Conservation (phyloP, 1,140 invertebrate genomes). For the Venturia canescens region DNA sequence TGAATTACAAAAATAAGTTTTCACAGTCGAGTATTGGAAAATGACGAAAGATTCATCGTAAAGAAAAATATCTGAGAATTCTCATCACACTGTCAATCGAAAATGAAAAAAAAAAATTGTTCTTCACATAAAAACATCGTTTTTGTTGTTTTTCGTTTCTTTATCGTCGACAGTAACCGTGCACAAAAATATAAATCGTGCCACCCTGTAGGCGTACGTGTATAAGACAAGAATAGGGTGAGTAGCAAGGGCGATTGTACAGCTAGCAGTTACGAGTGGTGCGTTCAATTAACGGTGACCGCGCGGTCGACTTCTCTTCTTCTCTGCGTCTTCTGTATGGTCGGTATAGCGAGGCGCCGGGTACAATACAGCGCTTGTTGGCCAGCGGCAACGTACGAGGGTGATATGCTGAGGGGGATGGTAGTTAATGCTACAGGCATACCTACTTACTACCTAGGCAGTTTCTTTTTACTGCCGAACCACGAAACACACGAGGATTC, state of each 20-base stretch:
- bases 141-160: too few relatives aligned
- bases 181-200: not conserved
- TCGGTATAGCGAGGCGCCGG: slow-evolving; percentile 30
- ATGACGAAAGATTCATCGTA: too few relatives aligned
- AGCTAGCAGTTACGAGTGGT: slow-evolving; percentile 69
- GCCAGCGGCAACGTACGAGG: slow-evolving; percentile 34
- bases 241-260: slow-evolving; percentile 44
- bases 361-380: slow-evolving; percentile 36
- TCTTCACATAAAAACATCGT: too few relatives aligned
- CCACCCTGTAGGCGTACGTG: slow-evolving; percentile 6
- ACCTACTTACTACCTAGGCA: slow-evolving; percentile 74
- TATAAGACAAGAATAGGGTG: slow-evolving; percentile 32
- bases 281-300: slow-evolving; percentile 76
- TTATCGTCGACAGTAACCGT: too few relatives aligned
- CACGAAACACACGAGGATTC: slow-evolving; percentile 51
- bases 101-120: too few relatives aligned
- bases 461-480: slow-evolving; percentile 75
- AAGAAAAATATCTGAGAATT: too few relatives aligned
- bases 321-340: slow-evolving; percentile 13
- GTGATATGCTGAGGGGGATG: slow-evolving; percentile 49
- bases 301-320: slow-evolving; percentile 60
- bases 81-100: too few relatives aligned
- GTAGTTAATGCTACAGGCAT: slow-evolving; percentile 74
- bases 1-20: too few relatives aligned
- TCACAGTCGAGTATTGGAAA: too few relatives aligned